phyloP scores from a whole-genome alignment of 2,113 vertebrate genomes.

The Rafetus swinhoei region DNA sequence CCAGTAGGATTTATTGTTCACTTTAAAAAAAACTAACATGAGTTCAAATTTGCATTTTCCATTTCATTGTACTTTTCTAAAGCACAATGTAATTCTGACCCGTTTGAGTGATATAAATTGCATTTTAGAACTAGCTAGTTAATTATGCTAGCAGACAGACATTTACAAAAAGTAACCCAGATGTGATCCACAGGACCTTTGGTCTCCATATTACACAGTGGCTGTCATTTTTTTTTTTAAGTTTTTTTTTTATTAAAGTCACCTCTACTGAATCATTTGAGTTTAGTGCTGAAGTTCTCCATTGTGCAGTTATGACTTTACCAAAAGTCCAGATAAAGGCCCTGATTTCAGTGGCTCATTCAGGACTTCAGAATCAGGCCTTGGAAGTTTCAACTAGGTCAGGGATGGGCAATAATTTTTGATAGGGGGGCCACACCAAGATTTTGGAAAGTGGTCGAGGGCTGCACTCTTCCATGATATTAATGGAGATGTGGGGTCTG shows the following conservation, averaged over 20 bases:
- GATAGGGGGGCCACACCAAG: too few species aligned
- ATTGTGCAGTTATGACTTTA: not conserved
- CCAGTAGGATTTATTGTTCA: conserved; percentile 39
- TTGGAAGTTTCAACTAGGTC: not conserved
- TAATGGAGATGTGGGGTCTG: too few species aligned
- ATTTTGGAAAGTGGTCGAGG: too few species aligned
- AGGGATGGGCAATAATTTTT: too few species aligned
- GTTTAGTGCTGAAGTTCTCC: not conserved
- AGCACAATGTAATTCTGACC: conserved; percentile 38
- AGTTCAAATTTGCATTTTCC: conserved; percentile 55
- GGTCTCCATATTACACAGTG: not conserved
- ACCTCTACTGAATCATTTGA: not conserved
- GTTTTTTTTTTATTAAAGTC: conserved; percentile 35
- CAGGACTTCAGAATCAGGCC: not conserved
- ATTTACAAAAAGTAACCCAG: conserved; percentile 4
- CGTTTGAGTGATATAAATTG: conserved; percentile 59
- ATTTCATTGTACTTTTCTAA: conserved; percentile 29
- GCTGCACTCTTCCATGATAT: too few species aligned
- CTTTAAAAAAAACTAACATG: conserved; percentile 44
- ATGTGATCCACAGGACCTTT: not conserved
- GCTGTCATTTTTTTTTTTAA: conserved; percentile 9
- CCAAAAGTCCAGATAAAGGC: not conserved
- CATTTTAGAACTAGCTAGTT: conserved; percentile 51
- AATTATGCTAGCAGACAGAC: conserved; percentile 35
- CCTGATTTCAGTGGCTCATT: not conserved